Base-by-base conservation (phyloP, 2,888 invertebrate genomes). In the Autographa gamma region DNA sequence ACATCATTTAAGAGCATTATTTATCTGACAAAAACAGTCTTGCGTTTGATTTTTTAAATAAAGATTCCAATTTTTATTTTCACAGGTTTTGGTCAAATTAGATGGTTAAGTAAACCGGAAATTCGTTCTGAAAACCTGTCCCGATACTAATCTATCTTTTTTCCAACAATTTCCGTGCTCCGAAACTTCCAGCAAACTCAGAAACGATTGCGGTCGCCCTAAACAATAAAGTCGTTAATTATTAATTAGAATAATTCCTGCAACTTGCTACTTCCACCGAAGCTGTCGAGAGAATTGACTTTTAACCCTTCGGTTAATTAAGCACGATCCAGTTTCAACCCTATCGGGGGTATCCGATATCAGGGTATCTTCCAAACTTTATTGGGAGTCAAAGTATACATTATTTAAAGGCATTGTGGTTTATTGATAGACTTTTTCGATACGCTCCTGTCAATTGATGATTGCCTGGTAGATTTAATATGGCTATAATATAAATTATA, bases 201-300 rank as follows among this genome's bases (percentile, higher is more conserved):
- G 25, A 16, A 16, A 31, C 18, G 38, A 54, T 52, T 54, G 60
- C 59, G 43, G 60, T 56, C 52, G 25, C 31, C 61, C 71, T 65
- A 38, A 60, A 77, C 72, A 80, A 63, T 72, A 60, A 78, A 72
- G 69, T 75, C 61, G n/a, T 58, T 70, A 78, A 78, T 80, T 63
- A 78, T 71, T 71, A 76, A 81, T 76, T 78, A 65, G 48, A 75
- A 81, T 80, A 80, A 81, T 75, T 73, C 68, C 41, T 76, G 62
- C 59, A 71, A 78, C 64, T 70, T 70, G 58, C 19, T 13, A 41
- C 60, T 63, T 65, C 16, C 61, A 63, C 62, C 19, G 43, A 58
- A 61, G 56, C 66, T 72, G 78, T 70, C 66, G 66, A 19, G 69
- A 61, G 66, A 71, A 69, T 79, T 65, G 66, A 81, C 76, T 79